Evolutionary conservation across 2,113 vertebrate genomes (phyloP).

Genomic region (Hippopotamus amphibius): DNA sequence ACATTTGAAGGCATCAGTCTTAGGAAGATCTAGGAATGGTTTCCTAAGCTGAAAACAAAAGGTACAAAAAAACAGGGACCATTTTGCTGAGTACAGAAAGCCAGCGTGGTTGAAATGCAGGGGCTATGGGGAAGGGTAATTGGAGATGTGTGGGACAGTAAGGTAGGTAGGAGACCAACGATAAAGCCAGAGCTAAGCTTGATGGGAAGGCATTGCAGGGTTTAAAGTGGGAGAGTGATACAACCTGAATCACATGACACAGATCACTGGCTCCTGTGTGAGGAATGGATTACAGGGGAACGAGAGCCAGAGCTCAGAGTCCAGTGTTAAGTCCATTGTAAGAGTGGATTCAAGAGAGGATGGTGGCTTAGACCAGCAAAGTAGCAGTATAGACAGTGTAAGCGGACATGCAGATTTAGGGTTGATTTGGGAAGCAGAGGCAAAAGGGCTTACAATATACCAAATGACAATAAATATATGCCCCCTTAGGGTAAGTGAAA

Average conservation of each 20-base stretch:
- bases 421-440: background rate
- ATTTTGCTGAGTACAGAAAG: background rate
- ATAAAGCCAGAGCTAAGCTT: background rate
- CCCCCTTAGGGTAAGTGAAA: background rate
- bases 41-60: conserved; percentile 19
- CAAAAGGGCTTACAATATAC: background rate
- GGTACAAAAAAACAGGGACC: background rate
- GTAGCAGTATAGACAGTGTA: background rate
- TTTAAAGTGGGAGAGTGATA: background rate
- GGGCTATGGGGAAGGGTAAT: too few relatives aligned
- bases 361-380: background rate
- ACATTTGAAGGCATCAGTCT: background rate
- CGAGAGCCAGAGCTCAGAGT: background rate
- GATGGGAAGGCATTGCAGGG: background rate
- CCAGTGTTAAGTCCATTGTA: background rate
- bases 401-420: background rate
- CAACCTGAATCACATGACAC: background rate
- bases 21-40: background rate
- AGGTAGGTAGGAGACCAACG: background rate
- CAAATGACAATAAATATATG: background rate
- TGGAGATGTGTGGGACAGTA: too few relatives aligned
- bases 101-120: background rate
- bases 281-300: background rate
- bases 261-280: background rate
- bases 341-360: background rate